Evolutionary conservation across 2,113 vertebrate species (phyloP), one percentile per base, ranked within the genome.

Genomic region (Tenrec ecaudatus): DNA sequence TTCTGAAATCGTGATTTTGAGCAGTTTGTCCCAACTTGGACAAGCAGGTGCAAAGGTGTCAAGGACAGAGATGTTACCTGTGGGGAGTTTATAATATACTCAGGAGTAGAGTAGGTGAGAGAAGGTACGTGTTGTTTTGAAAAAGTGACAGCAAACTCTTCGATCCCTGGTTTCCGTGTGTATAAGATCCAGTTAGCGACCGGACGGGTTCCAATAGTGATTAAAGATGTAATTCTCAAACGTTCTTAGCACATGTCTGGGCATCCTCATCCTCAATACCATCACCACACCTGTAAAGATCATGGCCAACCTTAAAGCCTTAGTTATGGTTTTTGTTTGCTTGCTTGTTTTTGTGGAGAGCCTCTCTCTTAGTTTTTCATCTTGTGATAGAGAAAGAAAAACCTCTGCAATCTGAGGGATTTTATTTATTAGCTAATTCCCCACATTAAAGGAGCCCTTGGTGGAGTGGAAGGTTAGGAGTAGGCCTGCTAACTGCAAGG

Each of bases 1-100:
- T 31, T 88, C 20, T 84, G 76, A 84, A 93, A 16, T 38, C 77
- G 58, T 71, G 22, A 40, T 88, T 88, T 79, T 64, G 66, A 94
- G 58, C 17, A 89, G 5, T 19, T 60, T 40, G 40, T 22, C 11
- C 6, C n/a, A 38, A 60, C 27, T 66, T 66, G 64, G 9, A 29
- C 64, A 25, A 29, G 11, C 25, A 69, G 17, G 16, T 53, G 69
- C 68, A 91, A 85, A 62, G 68, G n/a, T 40, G 1, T n/a, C 19
- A 43, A 88, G 53, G 23, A 33, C 14, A 80, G 1, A 53, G 71
- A 11, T 15, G 40, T 25, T 57, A 58, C 31, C 81, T 38, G 47
- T 33, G 25, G 53, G 64, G 27, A 84, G 25, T 81, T 69, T 38
- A 83, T 31, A 66, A 47, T 75, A 62, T 17, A 68, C 22, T 19